Evolutionary conservation across 2,113 vertebrate species (phyloP).

Genomic region (Mesembrinibis cayennensis): DNA sequence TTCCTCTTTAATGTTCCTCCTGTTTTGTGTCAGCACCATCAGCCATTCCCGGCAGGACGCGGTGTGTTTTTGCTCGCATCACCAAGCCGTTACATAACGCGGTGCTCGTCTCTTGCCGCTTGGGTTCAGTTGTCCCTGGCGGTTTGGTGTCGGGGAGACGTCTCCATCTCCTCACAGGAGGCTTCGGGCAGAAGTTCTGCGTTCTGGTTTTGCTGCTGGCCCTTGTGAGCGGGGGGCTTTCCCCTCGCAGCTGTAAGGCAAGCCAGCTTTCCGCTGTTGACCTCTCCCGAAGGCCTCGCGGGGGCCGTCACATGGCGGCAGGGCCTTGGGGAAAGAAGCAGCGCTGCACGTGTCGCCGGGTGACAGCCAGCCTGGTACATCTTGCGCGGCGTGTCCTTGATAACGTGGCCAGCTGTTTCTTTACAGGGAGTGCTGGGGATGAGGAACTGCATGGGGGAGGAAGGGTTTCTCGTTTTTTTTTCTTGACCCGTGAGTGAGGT

Average conservation of each 20-base stretch:
- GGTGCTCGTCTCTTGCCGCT: accelerated
- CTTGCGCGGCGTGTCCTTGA: background rate
- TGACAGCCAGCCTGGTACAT: background rate
- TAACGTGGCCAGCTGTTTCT: background rate
- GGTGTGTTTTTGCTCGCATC: background rate
- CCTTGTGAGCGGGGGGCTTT: accelerated
- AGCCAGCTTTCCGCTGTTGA: background rate
- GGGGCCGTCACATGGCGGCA: background rate
- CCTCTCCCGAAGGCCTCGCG: accelerated
- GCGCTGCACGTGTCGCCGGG: background rate
- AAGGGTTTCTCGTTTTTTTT: background rate
- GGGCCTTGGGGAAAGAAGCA: background rate
- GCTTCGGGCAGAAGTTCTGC: background rate
- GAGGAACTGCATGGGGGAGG: background rate
- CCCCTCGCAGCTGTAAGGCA: background rate
- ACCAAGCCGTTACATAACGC: background rate
- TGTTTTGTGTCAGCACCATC: background rate
- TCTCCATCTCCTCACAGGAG: background rate
- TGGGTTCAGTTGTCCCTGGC: background rate
- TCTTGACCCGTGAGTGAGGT: accelerated
- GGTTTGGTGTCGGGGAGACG: background rate
- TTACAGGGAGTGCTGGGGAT: background rate
- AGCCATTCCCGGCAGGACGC: background rate
- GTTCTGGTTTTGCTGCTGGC: background rate
- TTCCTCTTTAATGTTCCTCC: background rate